Base-by-base conservation (phyloP, 2,113 vertebrate genomes). In the Caranx melampygus region DNA sequence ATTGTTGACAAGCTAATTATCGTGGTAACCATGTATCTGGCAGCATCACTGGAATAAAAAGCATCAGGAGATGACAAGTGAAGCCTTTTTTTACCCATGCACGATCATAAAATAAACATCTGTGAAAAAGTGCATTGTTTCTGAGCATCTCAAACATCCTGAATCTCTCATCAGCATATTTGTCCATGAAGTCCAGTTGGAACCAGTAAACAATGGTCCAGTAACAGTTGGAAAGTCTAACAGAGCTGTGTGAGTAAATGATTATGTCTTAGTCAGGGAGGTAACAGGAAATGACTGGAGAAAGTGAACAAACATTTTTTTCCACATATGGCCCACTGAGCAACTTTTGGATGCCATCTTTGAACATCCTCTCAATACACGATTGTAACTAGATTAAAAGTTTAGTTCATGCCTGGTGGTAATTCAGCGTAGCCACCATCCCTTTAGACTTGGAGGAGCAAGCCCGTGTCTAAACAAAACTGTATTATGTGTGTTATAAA, bases 161-260 rank as follows among this genome's bases (percentile, higher is more conserved):
- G 34, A 61, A 37, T 12, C 5, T 21, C 6, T 3, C n/a, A 8
- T 42, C 26, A 26, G 26, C 26, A 26, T 26, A 26, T 26, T 26
- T 26, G 26, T 26, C 26, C 26, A 26, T 26, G 26, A 26, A 26
- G 26, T 26, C 52, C 10, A 26, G 8, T 42, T 10, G 8, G 40
- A 9, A 8, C 26, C 26, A 26, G 26, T 26, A 26, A 26, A 26
- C 26, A 26, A 26, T 26, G 26, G 26, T 26, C 26, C 26, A 42
- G 21, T 55, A 55, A 55, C n/a, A 55, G 21, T 64, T 21, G n/a
- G 61, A 64, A 64, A 64, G n/a, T 64, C 37, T 18, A 37, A 35
- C 18, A 20, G 31, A 37, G 15, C 34, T 62, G 18, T 6, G 21
- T 42, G 18, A 21, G 40, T 42, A 11, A 20, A n/a, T 42, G n/a